Evolutionary conservation across 2,888 invertebrate species (phyloP).

Genomic region (Gastracanthus pulcherrimus): DNA sequence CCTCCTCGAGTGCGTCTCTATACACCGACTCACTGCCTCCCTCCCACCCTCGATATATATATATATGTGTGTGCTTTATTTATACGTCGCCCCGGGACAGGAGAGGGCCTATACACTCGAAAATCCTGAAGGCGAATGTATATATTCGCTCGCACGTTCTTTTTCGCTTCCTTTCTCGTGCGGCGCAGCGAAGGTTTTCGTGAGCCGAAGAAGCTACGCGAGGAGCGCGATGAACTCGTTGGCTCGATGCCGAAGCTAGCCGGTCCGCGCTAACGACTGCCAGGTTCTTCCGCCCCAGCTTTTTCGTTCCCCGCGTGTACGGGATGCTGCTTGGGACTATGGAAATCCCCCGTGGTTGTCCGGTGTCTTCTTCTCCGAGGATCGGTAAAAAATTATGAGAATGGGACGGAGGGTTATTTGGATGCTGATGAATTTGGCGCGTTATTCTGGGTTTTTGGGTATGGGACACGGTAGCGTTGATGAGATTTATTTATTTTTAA

Average conservation of each 20-base stretch:
- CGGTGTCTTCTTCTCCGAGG: not conserved
- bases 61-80: slow-evolving; percentile 70
- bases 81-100: slow-evolving; percentile 66
- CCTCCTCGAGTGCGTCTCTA: slow-evolving; percentile 19
- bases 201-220: no score
- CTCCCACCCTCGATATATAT: slow-evolving; percentile 51
- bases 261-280: not conserved
- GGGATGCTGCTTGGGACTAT: not conserved
- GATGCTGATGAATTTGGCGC: not conserved
- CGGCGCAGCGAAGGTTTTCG: not conserved
- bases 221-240: slow-evolving; percentile 32
- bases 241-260: not conserved
- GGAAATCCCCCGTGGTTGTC: slow-evolving; percentile 8
- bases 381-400: slow-evolving; percentile 1
- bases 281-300: not conserved
- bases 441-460: no score
- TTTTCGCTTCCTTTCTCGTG: no score
- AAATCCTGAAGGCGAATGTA: slow-evolving; percentile 55
- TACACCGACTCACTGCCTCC: slow-evolving; percentile 57
- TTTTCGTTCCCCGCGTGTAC: not conserved
- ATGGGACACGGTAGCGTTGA: not conserved
- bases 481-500: not conserved
- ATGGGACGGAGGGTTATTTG: not conserved
- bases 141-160: slow-evolving; percentile 11
- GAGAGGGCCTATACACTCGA: slow-evolving; percentile 29